These are phyloP conservation scores for Brachyalestes nurse DNA, from an alignment of 2,797 vertebrate genomes.

Conservation along the genomic window DNA sequence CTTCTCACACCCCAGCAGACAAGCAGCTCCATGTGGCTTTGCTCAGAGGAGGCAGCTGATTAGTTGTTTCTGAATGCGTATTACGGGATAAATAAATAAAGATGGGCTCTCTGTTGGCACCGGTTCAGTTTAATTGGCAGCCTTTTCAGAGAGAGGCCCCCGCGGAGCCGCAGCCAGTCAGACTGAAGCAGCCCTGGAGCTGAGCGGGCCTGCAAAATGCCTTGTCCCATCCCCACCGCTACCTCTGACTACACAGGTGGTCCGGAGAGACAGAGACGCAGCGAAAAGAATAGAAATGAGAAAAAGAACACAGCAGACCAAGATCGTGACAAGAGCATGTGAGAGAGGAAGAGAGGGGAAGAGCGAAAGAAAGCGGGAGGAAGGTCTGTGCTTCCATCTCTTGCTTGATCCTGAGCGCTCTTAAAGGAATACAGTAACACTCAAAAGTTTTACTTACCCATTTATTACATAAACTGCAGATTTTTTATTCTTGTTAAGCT, in stretches of 20 bases:
- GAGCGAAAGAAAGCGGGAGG: slow-evolving; percentile 22
- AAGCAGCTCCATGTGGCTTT: slow-evolving; percentile 40
- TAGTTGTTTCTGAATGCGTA: slow-evolving; percentile 72
- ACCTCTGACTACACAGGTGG: slow-evolving; percentile 38
- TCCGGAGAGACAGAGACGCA: slow-evolving; percentile 8
- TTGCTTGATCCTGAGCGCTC: slow-evolving; percentile 8
- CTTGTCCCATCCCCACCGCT: slow-evolving; percentile 32
- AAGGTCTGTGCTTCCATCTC: slow-evolving; percentile 7
- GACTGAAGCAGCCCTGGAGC: slow-evolving; percentile 43
- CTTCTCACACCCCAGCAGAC: slow-evolving; percentile 56
- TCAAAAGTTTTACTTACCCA: too few species aligned
- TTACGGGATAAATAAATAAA: slow-evolving; percentile 75
- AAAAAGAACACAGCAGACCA: not conserved
- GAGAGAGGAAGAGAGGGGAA: slow-evolving; percentile 14
- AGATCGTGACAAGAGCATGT: too few species aligned
- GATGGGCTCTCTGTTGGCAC: slow-evolving; percentile 72
- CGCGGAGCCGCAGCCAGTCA: slow-evolving; percentile 43
- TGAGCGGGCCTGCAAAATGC: slow-evolving; percentile 37
- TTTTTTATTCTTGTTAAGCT: too few species aligned
- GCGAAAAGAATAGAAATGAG: slow-evolving; percentile 5
- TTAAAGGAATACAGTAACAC: not conserved
- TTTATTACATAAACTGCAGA: too few species aligned
- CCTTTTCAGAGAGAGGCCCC: slow-evolving; percentile 65
- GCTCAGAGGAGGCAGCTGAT: slow-evolving; percentile 54
- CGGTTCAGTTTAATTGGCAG: slow-evolving; percentile 76